Base-by-base conservation (phyloP, 2,113 vertebrate genomes). In the Vulpes vulpes region DNA sequence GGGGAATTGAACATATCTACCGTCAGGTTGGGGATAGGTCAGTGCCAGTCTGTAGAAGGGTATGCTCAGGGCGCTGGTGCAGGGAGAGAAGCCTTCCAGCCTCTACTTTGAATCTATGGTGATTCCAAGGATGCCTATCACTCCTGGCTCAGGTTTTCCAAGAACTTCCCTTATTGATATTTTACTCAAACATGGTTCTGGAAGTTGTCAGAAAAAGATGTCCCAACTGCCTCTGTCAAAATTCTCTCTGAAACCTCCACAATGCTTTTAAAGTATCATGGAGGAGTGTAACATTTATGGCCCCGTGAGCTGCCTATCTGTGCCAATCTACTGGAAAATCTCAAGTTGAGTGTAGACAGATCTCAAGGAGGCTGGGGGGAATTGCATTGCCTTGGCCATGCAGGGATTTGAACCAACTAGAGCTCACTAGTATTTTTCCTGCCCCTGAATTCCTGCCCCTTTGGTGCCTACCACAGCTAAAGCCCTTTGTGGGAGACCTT, bases 141-240 rank as follows among this genome's bases (percentile, higher is more conserved):
- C 59, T 60, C 76, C 38, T 10, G 65, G 22, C 57, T 38, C 76
- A 91, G 49, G 30, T 22, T 96, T 94, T 91, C 96, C 17, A 93
- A 76, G 43, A 79, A 95, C 11, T 35, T 79, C 53, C 6, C 23
- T 81, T 51, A 73, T n/a, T 91, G 79, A 62, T 55, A 16, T 32
- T 74, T 86, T 74, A 87, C 59, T 16, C 10, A 30, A 93, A 53
- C 3, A 3, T 9, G 25, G 64, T 62, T n/a, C 60, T 35, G 25
- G 59, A 83, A 71, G 69, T 35, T 59, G 76, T 80, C 49, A 71
- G 38, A 23, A 23, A 62, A 73, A 71, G 79, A 17, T 32, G 19
- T 89, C 23, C 38, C 10, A 0, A 11, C 53, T n/a, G 11, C 53
- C 5, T 83, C 84, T 65, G 20, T 17, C 14, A 14, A 53, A 69